Evolutionary conservation across 1,140 invertebrate genomes (phyloP).

Genomic region (Tetragonula clypearis): DNA sequence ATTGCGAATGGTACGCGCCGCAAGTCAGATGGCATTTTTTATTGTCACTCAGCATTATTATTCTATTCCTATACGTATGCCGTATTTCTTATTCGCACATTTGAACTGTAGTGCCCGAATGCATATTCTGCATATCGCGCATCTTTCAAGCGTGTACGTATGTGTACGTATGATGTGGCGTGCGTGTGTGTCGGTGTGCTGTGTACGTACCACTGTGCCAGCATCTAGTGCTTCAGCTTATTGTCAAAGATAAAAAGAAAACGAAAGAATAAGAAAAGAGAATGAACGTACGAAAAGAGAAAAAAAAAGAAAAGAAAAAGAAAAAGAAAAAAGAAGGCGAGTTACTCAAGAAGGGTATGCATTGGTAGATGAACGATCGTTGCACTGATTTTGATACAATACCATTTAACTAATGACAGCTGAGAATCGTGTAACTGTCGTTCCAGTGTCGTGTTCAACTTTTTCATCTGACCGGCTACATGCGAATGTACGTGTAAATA

Average conservation of each 20-base stretch:
- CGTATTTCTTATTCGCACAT: conserved; percentile 61
- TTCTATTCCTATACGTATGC: conserved; percentile 45
- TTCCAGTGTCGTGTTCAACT: conserved; percentile 4
- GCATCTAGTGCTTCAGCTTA: conserved; percentile 73
- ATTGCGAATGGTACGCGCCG: conserved; percentile 27
- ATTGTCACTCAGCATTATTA: conserved; percentile 50
- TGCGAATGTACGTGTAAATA: conserved; percentile 32
- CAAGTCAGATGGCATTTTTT: conserved; percentile 36
- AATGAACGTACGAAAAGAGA: neutral
- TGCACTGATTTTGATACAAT: conserved; percentile 35
- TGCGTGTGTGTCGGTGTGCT: conserved; percentile 54
- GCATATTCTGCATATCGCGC: conserved; percentile 67
- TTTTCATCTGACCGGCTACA: conserved; percentile 6
- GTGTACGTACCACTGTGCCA: conserved; percentile 61
- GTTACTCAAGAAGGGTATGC: conserved; percentile 28
- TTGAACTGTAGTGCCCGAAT: conserved; percentile 58
- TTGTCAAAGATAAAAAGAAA: conserved; percentile 43
- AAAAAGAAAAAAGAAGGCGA: neutral
- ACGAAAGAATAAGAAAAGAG: neutral
- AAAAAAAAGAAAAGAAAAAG: neutral
- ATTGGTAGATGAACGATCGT: conserved; percentile 59
- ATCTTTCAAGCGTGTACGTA: conserved; percentile 54
- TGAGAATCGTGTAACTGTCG: conserved; percentile 34
- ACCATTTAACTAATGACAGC: conserved; percentile 40
- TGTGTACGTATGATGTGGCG: conserved; percentile 37